Conservation (phyloP, 2,113 vertebrate species). For the Elanoides forficatus region DNA sequence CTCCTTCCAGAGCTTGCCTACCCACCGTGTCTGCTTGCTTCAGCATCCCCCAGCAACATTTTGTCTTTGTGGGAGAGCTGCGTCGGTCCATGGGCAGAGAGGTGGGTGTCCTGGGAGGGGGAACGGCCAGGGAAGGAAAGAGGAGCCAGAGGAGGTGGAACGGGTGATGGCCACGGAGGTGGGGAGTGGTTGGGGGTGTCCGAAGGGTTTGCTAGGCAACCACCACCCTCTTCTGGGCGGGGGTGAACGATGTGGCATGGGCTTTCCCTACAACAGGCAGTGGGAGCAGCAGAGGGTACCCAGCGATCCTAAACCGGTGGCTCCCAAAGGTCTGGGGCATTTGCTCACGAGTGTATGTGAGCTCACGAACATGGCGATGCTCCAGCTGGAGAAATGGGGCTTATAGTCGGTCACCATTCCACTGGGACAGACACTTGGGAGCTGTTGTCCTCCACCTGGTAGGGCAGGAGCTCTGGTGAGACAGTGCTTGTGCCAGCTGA, state of each 20-base stretch:
- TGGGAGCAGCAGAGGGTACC: neutral
- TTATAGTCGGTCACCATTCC: neutral
- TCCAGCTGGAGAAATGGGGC: neutral
- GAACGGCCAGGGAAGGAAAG: neutral
- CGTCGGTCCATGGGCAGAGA: fast-evolving
- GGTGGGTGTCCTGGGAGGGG: neutral
- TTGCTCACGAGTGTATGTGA: fast-evolving
- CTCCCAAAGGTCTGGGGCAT: neutral
- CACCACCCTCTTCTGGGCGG: neutral
- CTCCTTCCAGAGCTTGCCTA: neutral
- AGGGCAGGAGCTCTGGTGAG: neutral
- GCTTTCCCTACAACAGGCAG: neutral
- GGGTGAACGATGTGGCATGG: neutral
- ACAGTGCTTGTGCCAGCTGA: neutral
- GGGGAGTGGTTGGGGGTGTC: neutral
- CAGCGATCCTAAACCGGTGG: neutral
- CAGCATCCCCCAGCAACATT: neutral
- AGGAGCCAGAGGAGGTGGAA: neutral
- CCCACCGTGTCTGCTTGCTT: neutral
- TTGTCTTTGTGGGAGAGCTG: neutral
- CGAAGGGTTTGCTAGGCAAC: neutral
- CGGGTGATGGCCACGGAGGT: fast-evolving
- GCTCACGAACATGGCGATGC: neutral
- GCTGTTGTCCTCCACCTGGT: neutral
- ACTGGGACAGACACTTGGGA: neutral